These are phyloP conservation scores for Hephaestus fuliginosus DNA, from an alignment of 2,797 vertebrate species.

Conservation along the genomic window DNA sequence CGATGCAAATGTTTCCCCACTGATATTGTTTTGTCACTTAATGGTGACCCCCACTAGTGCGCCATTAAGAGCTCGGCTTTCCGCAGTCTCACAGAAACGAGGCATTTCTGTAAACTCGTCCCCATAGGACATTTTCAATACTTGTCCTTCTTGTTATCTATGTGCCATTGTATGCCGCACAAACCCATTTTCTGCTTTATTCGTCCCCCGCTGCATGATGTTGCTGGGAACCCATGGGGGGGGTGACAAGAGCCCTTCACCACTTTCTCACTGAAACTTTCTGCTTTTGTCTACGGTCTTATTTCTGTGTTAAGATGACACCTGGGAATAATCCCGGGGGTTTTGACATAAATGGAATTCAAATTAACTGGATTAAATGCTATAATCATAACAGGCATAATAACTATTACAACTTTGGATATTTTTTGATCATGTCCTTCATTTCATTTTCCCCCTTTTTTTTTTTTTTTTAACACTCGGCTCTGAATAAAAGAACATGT, in stretches of 20 bases:
- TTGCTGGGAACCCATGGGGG: slow-evolving; percentile 66
- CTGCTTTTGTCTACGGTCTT: slow-evolving; percentile 67
- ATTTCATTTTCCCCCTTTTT: slow-evolving; percentile 41
- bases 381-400: slow-evolving; percentile 67
- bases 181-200: slow-evolving; percentile 85
- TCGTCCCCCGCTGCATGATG: slow-evolving; percentile 75
- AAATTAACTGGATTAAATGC: slow-evolving; percentile 74
- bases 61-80: slow-evolving; percentile 76
- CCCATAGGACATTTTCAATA: slow-evolving; percentile 78
- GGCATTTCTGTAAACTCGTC: slow-evolving; percentile 74
- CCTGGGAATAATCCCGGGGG: slow-evolving; percentile 72
- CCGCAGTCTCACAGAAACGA: slow-evolving; percentile 64
- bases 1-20: slow-evolving; percentile 83
- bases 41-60: slow-evolving; percentile 78
- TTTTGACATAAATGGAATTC: slow-evolving; percentile 70
- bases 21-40: slow-evolving; percentile 84
- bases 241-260: slow-evolving; percentile 63
- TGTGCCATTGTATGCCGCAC: slow-evolving; percentile 77
- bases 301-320: slow-evolving; percentile 78
- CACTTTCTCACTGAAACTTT: slow-evolving; percentile 62
- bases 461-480: slow-evolving; percentile 4
- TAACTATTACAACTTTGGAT: slow-evolving; percentile 62
- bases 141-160: slow-evolving; percentile 82
- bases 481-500: slow-evolving; percentile 30
- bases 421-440: slow-evolving; percentile 61